Conservation (phyloP, 2,113 vertebrate species). For the Candoia aspera region DNA sequence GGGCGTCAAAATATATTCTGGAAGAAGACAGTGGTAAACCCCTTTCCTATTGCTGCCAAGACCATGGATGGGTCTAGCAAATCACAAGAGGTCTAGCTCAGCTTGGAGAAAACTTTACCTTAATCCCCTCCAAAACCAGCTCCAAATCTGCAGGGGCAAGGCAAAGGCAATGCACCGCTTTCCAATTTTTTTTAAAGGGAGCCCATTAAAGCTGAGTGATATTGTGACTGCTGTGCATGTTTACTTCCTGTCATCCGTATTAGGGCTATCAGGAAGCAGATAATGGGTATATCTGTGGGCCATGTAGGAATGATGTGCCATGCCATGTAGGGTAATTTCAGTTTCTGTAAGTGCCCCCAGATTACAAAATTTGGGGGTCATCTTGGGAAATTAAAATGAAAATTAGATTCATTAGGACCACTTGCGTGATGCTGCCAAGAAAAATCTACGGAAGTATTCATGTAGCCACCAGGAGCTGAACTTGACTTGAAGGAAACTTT, state of each 20-base stretch:
- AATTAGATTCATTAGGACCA: neutral
- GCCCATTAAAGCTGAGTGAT: neutral
- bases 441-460: no score
- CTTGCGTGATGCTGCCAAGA: neutral
- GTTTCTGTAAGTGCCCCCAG: neutral
- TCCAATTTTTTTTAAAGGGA: no score
- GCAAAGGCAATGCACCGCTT: neutral
- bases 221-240: neutral
- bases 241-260: neutral
- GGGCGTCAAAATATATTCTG: no score
- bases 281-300: neutral
- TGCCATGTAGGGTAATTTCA: neutral
- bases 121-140: no score
- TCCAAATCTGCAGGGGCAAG: no score
- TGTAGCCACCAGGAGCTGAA: neutral
- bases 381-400: neutral
- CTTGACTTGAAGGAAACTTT: neutral
- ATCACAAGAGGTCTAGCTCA: no score
- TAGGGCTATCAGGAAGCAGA: neutral
- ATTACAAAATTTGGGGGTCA: neutral
- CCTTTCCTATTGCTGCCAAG: no score
- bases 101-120: no score
- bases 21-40: no score
- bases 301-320: neutral
- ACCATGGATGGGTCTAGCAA: no score